Evolutionary conservation across 2,888 invertebrate species (phyloP).

Genomic region (Cosmia trapezina): DNA sequence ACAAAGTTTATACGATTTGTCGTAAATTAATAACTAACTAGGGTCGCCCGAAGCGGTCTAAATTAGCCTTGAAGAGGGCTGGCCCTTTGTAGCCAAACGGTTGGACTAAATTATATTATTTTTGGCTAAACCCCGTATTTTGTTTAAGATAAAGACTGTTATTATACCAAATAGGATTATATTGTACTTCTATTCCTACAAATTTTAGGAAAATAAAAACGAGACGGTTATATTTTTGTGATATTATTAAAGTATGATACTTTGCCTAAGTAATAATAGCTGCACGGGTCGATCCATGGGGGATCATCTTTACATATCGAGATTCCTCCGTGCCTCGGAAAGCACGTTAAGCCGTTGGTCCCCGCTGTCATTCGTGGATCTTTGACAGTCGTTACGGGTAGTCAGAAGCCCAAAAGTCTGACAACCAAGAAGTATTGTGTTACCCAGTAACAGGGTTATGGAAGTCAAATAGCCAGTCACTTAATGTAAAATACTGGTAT

Average conservation of each 20-base stretch:
- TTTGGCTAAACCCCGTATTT: conserved; percentile 50
- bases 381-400: too few species aligned
- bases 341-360: too few species aligned
- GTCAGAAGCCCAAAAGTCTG: too few species aligned
- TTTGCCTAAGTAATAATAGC: too few species aligned
- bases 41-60: conserved; percentile 38
- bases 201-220: conserved; percentile 32
- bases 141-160: conserved; percentile 43
- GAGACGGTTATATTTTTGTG: conserved; percentile 5
- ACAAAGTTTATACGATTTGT: conserved; percentile 51
- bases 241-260: background rate
- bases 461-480: too few species aligned
- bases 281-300: too few species aligned
- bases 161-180: conserved; percentile 53
- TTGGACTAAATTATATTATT: conserved; percentile 47
- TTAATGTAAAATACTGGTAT: too few species aligned
- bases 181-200: conserved; percentile 5
- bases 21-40: conserved; percentile 60
- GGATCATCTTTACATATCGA: too few species aligned
- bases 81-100: conserved; percentile 42
- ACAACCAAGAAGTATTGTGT: too few species aligned
- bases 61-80: conserved; percentile 54
- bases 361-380: too few species aligned
- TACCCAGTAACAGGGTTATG: too few species aligned
- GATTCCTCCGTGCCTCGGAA: too few species aligned